Conservation (phyloP, 2,888 invertebrate species). For the Graphium colonna region DNA sequence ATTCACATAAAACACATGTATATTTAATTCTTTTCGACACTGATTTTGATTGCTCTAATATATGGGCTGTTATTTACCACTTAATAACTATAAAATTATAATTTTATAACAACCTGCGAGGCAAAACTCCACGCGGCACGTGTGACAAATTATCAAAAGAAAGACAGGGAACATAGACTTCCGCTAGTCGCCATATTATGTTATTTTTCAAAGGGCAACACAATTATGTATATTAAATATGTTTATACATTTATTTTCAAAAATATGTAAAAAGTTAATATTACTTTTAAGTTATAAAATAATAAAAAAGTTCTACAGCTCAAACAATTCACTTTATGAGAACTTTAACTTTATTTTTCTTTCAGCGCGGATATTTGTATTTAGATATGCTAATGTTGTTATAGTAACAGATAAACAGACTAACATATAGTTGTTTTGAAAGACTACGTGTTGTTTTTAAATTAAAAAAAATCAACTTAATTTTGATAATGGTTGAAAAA, state of each 20-base stretch:
- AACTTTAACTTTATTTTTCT: no score
- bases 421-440: neutral
- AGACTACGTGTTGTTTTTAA: neutral
- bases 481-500: slow-evolving; percentile 70
- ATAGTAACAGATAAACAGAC: slow-evolving; percentile 39
- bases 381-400: slow-evolving; percentile 36
- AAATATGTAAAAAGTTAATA: neutral
- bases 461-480: neutral
- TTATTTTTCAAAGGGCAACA: slow-evolving; percentile 48
- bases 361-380: slow-evolving; percentile 31
- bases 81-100: slow-evolving; percentile 41
- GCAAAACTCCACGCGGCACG: slow-evolving; percentile 79
- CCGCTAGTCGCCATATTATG: slow-evolving; percentile 62
- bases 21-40: slow-evolving; percentile 25
- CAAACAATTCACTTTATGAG: no score
- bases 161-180: slow-evolving; percentile 61
- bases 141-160: slow-evolving; percentile 77
- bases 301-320: no score
- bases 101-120: slow-evolving; percentile 71
- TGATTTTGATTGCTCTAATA: neutral
- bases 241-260: neutral
- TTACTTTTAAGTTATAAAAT: neutral
- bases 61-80: slow-evolving; percentile 10
- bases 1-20: slow-evolving; percentile 48
- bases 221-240: slow-evolving; percentile 5